These are phyloP conservation scores for Antrozous pallidus DNA, from an alignment of 2,797 vertebrate genomes.

Conservation along the genomic window DNA sequence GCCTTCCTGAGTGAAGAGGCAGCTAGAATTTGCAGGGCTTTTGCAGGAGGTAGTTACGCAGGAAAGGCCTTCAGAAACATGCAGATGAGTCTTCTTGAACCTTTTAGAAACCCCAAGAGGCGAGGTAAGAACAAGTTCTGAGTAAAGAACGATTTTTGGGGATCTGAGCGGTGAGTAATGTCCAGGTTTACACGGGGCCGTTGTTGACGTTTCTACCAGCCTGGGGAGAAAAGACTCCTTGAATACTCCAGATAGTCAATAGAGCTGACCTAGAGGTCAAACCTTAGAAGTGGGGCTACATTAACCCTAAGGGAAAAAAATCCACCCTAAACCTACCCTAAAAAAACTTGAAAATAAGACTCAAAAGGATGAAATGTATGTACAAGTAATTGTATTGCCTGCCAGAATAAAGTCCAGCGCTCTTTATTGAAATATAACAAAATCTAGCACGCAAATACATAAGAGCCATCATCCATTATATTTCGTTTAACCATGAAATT, in stretches of 20 bases:
- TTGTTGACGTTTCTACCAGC: not conserved
- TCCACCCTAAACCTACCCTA: not conserved
- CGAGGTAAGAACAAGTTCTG: not conserved
- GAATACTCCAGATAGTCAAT: not conserved
- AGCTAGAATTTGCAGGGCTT: not conserved
- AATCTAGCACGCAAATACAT: not conserved
- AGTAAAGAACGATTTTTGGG: not conserved
- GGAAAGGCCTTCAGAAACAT: not conserved
- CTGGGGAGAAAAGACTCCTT: not conserved
- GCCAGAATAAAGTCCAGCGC: not conserved
- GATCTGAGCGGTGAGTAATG: not conserved
- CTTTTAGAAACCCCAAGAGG: not conserved
- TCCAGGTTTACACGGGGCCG: not conserved
- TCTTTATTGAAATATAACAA: not conserved
- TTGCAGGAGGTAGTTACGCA: not conserved
- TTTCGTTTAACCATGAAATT: not conserved
- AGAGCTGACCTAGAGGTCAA: not conserved
- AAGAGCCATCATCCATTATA: not conserved
- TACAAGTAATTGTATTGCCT: not conserved
- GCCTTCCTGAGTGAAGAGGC: not conserved
- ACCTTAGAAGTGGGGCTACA: not conserved
- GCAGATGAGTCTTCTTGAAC: not conserved
- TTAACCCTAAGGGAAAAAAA: not conserved
- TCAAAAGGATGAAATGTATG: not conserved
- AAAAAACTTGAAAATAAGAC: not conserved